Percentiles rank a stretch among this genome's conserved stretches.
Evolutionary conservation across 2,888 invertebrate species (phyloP).

Genomic region (Xestia xanthographa): DNA sequence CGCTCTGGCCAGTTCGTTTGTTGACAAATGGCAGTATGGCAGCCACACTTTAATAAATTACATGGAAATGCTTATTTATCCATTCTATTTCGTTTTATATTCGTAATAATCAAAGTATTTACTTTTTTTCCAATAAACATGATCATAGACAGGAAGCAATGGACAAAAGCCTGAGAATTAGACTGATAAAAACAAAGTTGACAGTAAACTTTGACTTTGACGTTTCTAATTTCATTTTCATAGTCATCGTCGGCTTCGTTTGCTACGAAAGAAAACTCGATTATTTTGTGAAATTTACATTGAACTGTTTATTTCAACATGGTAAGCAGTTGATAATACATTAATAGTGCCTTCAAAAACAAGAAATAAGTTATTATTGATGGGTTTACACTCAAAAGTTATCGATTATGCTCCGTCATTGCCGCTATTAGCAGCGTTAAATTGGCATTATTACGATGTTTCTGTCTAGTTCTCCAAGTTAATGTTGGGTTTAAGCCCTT

Average conservation of each 20-base stretch:
- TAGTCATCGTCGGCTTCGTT: constrained; percentile 67
- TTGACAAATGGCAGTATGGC: background rate
- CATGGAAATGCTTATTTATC: no score
- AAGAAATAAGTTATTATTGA: background rate
- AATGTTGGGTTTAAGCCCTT: background rate
- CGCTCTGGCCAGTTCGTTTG: background rate
- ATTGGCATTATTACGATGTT: background rate
- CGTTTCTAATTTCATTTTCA: constrained; percentile 59
- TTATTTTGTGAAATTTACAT: constrained; percentile 35
- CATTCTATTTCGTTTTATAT: background rate
- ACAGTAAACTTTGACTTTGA: constrained; percentile 38
- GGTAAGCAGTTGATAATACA: constrained; percentile 35
- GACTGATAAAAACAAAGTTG: background rate
- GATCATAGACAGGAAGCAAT: background rate
- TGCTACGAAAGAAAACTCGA: constrained; percentile 23
- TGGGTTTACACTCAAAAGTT: background rate
- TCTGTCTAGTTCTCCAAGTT: background rate
- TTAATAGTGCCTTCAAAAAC: fast-evolving
- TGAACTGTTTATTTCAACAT: constrained; percentile 41
- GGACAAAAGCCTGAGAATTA: constrained; percentile 1
- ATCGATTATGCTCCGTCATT: constrained; percentile 62
- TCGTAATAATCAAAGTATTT: background rate
- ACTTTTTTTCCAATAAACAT: no score
- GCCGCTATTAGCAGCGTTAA: constrained; percentile 27
- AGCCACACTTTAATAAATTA: background rate